A percentile compares a stretch with the other conserved stretches of the same genome.
These are phyloP conservation scores for Cheirogaleus major DNA, from an alignment of 2,797 vertebrate genomes.

Conservation along the genomic window DNA sequence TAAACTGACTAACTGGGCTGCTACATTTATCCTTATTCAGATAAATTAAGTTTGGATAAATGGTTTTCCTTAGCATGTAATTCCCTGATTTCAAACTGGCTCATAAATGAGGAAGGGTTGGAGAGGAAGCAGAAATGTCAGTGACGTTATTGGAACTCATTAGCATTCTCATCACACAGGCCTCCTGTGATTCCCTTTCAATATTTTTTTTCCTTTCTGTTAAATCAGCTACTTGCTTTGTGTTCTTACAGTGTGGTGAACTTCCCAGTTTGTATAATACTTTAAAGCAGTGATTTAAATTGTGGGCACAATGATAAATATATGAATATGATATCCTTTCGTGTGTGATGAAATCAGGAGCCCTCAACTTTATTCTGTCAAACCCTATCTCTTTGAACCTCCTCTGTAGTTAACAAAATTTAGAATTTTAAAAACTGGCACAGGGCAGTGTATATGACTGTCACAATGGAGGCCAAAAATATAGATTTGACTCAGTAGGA, in stretches of 20 bases:
- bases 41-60: slow-evolving; percentile 86
- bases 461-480: not conserved
- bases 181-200: slow-evolving; percentile 81
- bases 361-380: slow-evolving; percentile 20
- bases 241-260: slow-evolving; percentile 74
- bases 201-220: slow-evolving; percentile 68
- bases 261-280: slow-evolving; percentile 39
- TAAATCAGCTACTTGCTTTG: slow-evolving; percentile 80
- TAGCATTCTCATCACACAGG: slow-evolving; percentile 81
- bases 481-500: slow-evolving; percentile 29
- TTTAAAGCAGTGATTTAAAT: slow-evolving; percentile 22
- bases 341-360: not conserved
- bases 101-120: slow-evolving; percentile 78
- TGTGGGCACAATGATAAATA: slow-evolving; percentile 42
- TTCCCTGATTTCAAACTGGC: slow-evolving; percentile 85
- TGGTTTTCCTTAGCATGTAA: slow-evolving; percentile 85
- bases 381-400: slow-evolving; percentile 5
- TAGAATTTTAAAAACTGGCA: slow-evolving; percentile 33
- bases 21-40: slow-evolving; percentile 80
- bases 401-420: not conserved
- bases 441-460: not conserved
- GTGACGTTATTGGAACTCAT: slow-evolving; percentile 79
- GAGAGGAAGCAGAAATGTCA: slow-evolving; percentile 74
- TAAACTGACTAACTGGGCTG: slow-evolving; percentile 83
- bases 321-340: not conserved